Evolutionary conservation across 2,888 invertebrate species (phyloP).

Genomic region (Hyppa rectilinea): DNA sequence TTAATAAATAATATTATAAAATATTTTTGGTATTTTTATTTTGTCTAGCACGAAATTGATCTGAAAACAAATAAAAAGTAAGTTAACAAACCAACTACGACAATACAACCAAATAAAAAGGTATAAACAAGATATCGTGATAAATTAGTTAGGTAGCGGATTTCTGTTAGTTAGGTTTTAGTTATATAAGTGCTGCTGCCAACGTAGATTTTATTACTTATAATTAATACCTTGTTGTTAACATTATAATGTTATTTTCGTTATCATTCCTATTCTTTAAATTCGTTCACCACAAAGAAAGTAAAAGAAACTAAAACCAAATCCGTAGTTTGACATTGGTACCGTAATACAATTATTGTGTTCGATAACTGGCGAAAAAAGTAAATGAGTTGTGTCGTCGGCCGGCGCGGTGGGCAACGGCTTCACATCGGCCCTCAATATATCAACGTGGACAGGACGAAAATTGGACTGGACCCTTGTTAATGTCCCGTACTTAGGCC

Average conservation of each 20-base stretch:
- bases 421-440: slow-evolving; percentile 86
- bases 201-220: no score
- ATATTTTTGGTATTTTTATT: no score
- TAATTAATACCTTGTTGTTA: no score
- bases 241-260: background rate
- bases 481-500: slow-evolving; percentile 89
- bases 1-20: no score
- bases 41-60: no score
- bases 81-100: no score
- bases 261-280: background rate
- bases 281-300: background rate
- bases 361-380: slow-evolving; percentile 78
- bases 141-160: no score
- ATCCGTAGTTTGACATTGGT: slow-evolving; percentile 53
- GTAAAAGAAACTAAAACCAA: slow-evolving; percentile 4
- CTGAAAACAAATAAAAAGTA: no score
- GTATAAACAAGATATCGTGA: no score
- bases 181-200: no score
- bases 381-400: slow-evolving; percentile 83
- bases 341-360: slow-evolving; percentile 68
- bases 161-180: no score
- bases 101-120: no score
- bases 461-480: slow-evolving; percentile 91
- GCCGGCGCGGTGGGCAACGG: slow-evolving; percentile 71
- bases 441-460: slow-evolving; percentile 90